phyloP scores from a whole-genome alignment of 2,888 invertebrate genomes.

The Caenorhabditis angaria region DNA sequence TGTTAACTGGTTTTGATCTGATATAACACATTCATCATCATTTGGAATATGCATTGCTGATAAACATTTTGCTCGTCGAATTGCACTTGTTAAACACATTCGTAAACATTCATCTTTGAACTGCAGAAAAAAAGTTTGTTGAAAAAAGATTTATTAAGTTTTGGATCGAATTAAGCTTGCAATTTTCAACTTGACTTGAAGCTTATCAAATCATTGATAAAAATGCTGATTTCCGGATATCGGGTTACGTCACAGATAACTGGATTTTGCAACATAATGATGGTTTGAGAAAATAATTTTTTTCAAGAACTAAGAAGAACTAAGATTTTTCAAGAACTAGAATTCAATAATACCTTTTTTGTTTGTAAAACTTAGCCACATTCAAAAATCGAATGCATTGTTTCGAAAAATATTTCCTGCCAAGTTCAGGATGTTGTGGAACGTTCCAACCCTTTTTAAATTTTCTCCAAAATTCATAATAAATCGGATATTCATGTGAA shows the following conservation, averaged over 20 bases:
- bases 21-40: conserved; percentile 47
- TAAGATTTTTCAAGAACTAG: no score
- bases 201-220: not conserved
- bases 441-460: no score
- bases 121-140: conserved; percentile 11
- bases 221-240: conserved; percentile 1
- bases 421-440: no score
- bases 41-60: conserved; percentile 48
- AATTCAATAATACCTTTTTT: no score
- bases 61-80: conserved; percentile 36
- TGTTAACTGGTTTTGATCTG: conserved; percentile 33
- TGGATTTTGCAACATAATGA: not conserved
- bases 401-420: no score
- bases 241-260: not conserved
- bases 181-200: conserved; percentile 7
- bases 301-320: no score
- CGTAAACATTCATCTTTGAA: conserved; percentile 51
- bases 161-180: no score
- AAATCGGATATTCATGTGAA: no score
- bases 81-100: conserved; percentile 41
- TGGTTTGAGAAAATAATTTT: not conserved
- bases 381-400: no score
- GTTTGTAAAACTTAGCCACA: no score
- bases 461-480: no score
- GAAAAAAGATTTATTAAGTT: no score